Conservation (phyloP, 2,113 vertebrate species). For the Orthonyx spaldingii region DNA sequence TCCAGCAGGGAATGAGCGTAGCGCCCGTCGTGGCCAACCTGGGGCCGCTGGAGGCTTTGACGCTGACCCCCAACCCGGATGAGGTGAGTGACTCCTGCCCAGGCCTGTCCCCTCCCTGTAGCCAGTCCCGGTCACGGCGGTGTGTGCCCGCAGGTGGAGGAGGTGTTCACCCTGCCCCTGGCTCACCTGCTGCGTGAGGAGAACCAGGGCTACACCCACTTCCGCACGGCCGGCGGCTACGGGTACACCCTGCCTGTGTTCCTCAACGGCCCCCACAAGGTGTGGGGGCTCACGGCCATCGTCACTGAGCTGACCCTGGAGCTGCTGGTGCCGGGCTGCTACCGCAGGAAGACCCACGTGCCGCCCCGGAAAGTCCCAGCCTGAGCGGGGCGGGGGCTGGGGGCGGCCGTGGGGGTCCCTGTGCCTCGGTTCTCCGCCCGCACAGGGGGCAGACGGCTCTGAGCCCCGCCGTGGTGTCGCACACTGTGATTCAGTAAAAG, state of each 20-base stretch:
- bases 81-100: constrained; percentile 72
- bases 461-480: not conserved
- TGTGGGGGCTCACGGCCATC: constrained; percentile 90
- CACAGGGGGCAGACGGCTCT: rapidly evolving
- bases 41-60: constrained; percentile 79
- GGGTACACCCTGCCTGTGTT: constrained; percentile 87
- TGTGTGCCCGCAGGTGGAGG: constrained; percentile 78
- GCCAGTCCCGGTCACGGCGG: rapidly evolving
- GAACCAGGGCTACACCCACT: constrained; percentile 88
- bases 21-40: constrained; percentile 84
- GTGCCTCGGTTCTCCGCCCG: rapidly evolving
- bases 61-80: constrained; percentile 78
- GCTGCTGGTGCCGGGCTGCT: constrained; percentile 50
- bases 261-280: constrained; percentile 77
- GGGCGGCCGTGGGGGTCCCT: rapidly evolving
- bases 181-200: constrained; percentile 76
- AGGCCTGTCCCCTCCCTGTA: not conserved
- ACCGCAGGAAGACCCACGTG: constrained; percentile 7
- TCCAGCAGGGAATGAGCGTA: constrained; percentile 39
- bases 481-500: not conserved
- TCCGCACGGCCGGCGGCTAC: constrained; percentile 73
- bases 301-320: constrained; percentile 81
- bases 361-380: rapidly evolving
- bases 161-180: constrained; percentile 83
- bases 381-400: rapidly evolving